Evolutionary conservation across 2,888 invertebrate genomes (phyloP).

Genomic region (Dasypolia templi): DNA sequence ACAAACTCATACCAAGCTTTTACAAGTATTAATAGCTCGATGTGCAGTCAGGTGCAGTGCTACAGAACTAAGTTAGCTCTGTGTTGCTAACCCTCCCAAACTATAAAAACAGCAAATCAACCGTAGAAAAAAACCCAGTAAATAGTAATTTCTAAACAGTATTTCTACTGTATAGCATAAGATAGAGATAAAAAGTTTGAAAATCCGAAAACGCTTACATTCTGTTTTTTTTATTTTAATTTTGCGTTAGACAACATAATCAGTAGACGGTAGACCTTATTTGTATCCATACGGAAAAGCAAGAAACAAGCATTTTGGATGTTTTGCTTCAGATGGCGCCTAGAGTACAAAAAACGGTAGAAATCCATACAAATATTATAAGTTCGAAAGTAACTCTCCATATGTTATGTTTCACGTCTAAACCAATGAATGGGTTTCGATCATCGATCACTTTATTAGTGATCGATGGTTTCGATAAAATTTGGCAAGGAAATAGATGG

Average conservation of each 20-base stretch:
- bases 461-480: no score
- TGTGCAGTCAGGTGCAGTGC: slow-evolving; percentile 54
- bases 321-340: neutral
- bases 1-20: slow-evolving; percentile 37
- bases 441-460: no score
- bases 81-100: neutral
- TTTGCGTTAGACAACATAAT: neutral
- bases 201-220: neutral
- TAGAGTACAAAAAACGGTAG: neutral
- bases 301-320: neutral
- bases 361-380: neutral
- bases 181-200: no score
- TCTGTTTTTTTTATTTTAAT: neutral
- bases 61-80: slow-evolving; percentile 49
- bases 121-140: neutral
- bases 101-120: neutral
- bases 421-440: no score
- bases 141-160: neutral
- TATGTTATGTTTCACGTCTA: no score
- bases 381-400: no score
- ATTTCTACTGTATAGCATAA: no score
- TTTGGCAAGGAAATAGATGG: no score
- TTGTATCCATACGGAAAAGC: neutral
- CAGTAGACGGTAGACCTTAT: no score
- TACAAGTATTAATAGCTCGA: slow-evolving; percentile 53